These are phyloP conservation scores for Buphagus erythrorhynchus DNA, from an alignment of 2,797 vertebrate genomes.

Conservation along the genomic window DNA sequence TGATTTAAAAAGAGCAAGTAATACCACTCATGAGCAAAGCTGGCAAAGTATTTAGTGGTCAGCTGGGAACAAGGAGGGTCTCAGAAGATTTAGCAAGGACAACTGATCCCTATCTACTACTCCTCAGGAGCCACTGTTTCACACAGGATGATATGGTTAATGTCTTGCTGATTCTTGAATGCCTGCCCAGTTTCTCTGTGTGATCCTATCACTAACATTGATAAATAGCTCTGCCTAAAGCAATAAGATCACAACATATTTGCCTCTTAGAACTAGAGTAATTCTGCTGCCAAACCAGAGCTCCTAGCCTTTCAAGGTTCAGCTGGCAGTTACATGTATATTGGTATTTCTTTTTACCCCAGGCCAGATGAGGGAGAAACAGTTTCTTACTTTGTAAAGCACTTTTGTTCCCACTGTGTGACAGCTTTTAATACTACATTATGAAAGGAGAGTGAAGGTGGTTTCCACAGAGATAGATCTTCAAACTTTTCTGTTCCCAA, in stretches of 20 bases:
- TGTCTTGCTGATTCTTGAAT: background rate
- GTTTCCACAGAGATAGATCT: background rate
- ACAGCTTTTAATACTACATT: background rate
- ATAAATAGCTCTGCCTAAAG: constrained; percentile 52
- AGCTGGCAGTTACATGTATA: constrained; percentile 27
- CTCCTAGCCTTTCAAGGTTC: constrained; percentile 40
- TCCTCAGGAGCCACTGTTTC: background rate
- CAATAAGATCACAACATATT: constrained; percentile 28
- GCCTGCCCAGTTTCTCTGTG: background rate
- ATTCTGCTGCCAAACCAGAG: constrained; percentile 40
- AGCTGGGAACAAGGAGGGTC: background rate
- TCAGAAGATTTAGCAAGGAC: background rate
- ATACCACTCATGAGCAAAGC: background rate
- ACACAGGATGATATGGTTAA: background rate
- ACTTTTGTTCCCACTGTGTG: background rate
- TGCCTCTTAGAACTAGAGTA: constrained; percentile 26
- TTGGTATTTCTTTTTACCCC: constrained; percentile 46
- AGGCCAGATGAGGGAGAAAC: background rate
- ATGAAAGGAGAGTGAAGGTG: background rate
- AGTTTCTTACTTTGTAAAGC: background rate
- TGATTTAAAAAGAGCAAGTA: background rate
- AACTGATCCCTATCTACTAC: background rate
- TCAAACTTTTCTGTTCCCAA: background rate
- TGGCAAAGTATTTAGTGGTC: background rate
- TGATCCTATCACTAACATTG: constrained; percentile 1